A percentile compares a stretch with the other conserved stretches of the same genome.
phyloP scores from a whole-genome alignment of 2,113 vertebrate species.

The Perca schrenkii region DNA sequence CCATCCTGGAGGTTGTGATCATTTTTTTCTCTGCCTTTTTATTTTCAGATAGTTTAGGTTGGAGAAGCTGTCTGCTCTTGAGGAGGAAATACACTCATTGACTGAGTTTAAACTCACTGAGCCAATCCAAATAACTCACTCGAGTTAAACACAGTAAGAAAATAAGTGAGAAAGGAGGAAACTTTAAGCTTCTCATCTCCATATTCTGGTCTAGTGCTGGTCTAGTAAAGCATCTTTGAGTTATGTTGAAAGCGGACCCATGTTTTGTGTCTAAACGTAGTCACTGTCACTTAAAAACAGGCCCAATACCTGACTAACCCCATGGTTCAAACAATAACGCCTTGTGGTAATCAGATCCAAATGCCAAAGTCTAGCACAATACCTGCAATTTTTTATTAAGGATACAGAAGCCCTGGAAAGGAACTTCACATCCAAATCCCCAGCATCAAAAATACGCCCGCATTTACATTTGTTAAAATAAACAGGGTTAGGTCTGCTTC shows the following conservation, averaged over 20 bases:
- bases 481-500: slow-evolving; percentile 36
- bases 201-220: too few relatives aligned
- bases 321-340: slow-evolving; percentile 15
- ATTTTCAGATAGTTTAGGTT: slow-evolving; percentile 35
- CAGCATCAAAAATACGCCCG: slow-evolving; percentile 27
- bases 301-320: not conserved
- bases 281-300: slow-evolving; percentile 7
- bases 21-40: slow-evolving; percentile 19
- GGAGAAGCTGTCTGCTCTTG: slow-evolving; percentile 31
- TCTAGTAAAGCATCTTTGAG: not conserved
- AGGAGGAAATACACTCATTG: slow-evolving; percentile 30
- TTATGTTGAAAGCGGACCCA: slow-evolving; percentile 13
- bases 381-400: slow-evolving; percentile 44
- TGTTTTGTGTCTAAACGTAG: slow-evolving; percentile 32
- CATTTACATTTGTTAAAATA: slow-evolving; percentile 60
- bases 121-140: slow-evolving; percentile 38
- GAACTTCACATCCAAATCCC: slow-evolving; percentile 34
- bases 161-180: not conserved
- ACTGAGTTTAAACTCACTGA: slow-evolving; percentile 43
- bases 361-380: slow-evolving; percentile 12
- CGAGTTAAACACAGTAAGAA: not conserved
- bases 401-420: slow-evolving; percentile 5
- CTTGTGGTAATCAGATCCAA: slow-evolving; percentile 8
- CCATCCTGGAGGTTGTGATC: not conserved
- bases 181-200: not conserved